A percentile compares a stretch with the other conserved stretches of the same genome.
phyloP scores from a whole-genome alignment of 2,113 vertebrate genomes.

The Jaculus jaculus region DNA sequence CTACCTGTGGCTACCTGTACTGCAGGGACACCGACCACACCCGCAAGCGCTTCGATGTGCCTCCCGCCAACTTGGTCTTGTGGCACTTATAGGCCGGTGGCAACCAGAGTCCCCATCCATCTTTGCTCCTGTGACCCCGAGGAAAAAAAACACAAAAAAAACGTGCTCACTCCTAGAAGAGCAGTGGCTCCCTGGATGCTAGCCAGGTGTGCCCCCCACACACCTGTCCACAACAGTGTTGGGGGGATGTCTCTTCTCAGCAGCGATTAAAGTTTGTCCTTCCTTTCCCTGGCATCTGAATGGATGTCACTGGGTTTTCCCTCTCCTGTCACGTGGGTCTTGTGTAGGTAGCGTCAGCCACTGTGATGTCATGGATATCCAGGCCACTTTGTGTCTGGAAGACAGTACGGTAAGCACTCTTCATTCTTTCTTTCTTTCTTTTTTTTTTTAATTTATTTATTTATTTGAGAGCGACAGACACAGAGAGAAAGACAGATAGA shows the following conservation, averaged over 20 bases:
- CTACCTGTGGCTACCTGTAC: conserved; percentile 81
- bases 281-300: conserved; percentile 10
- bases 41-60: conserved; percentile 63
- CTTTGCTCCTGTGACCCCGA: not conserved
- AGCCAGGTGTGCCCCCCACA: not conserved
- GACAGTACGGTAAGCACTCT: no score
- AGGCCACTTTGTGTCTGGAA: no score
- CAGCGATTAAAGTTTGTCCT: conserved; percentile 60
- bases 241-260: not conserved
- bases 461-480: no score
- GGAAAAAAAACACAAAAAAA: not conserved
- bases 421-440: no score
- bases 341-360: no score
- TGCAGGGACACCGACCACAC: conserved; percentile 62
- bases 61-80: not conserved
- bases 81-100: conserved; percentile 71
- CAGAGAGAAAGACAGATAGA: no score
- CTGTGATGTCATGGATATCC: no score
- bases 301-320: not conserved
- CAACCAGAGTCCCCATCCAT: not conserved
- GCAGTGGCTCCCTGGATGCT: not conserved
- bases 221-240: not conserved
- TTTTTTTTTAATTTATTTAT: no score
- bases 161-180: not conserved
- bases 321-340: no score